Percentiles rank a stretch among this genome's conserved stretches.
phyloP scores from a whole-genome alignment of 2,113 vertebrate species.

The Semnornis frantzii region DNA sequence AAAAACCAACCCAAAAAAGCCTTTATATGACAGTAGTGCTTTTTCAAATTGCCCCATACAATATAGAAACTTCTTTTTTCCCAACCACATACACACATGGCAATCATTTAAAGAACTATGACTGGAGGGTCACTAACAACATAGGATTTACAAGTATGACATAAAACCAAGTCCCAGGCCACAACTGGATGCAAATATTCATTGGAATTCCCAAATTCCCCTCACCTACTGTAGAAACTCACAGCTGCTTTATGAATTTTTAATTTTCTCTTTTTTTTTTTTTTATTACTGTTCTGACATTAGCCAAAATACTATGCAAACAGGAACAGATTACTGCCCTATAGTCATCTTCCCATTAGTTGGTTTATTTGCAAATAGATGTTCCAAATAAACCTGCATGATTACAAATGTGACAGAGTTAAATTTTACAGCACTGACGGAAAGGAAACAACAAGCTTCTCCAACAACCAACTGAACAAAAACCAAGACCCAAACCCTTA shows the following conservation, averaged over 20 bases:
- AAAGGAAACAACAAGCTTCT: not conserved
- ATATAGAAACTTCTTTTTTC: not conserved
- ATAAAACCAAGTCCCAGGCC: not conserved
- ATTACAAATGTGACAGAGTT: not conserved
- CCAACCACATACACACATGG: not conserved
- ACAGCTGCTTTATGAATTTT: conserved; percentile 24
- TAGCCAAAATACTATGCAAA: not conserved
- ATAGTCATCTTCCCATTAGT: not conserved
- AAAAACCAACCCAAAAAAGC: too few relatives aligned
- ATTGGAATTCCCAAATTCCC: not conserved
- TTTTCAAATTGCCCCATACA: not conserved
- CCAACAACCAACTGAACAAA: too few relatives aligned
- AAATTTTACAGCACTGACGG: not conserved
- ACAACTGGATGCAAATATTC: not conserved
- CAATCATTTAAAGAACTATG: not conserved
- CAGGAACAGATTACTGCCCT: not conserved
- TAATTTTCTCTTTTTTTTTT: too few relatives aligned
- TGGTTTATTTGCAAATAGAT: not conserved
- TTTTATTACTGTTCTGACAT: not conserved
- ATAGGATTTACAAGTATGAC: not conserved
- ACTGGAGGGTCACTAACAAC: not conserved
- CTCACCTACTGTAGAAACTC: not conserved
- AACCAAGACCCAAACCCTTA: not conserved
- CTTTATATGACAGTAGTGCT: not conserved
- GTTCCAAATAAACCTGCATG: not conserved